Evolutionary conservation across 2,888 invertebrate genomes (phyloP), one percentile per base, ranked within the genome.

Genomic region (Priocnemis perturbator): DNA sequence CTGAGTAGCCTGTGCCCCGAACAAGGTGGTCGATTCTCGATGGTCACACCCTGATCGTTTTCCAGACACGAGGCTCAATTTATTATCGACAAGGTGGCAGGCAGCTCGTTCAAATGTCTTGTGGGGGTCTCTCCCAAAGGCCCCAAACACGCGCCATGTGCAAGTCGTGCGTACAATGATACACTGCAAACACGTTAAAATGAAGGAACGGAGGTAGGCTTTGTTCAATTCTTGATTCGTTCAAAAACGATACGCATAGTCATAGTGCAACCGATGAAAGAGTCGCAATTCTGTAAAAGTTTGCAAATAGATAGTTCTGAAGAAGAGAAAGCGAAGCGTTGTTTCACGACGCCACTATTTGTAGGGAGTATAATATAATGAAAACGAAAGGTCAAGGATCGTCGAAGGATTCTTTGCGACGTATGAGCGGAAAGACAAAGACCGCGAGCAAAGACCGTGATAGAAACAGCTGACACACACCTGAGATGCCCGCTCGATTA

Each of bases 11-110:
- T 9, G 37, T 37, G 37, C 63, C 65, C 62, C 71, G 53, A 64
- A 70, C 76, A 80, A 74, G 73, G 76, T 79, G 81, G 76, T 79
- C 73, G 76, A 67, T 61, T 60, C 67, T 67, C 58, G 50, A 71
- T 74, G 72, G 66, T 71, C 70, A 72, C 71, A 70, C 69, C 55
- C 62, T 66, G 56, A 56, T 30, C 68, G 67, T 71, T 79, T 78
- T 67, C 60, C 71, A 52, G 71, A 76, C 80, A 78, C 80, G 64
- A 63, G 73, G 68, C 73, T 82, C 82, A 77, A 85, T 85, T 83
- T 83, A 83, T 83, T 84, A 81, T 80, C 78, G 73, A 73, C 77
- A 79, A 81, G 81, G 85, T 84, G 82, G 79, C 74, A 71, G 77
- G 76, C 75, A 69, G 73, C 77, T 79, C 77, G 72, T 77, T 81